A percentile compares a stretch with the other conserved stretches of the same genome.
phyloP scores from a whole-genome alignment of 2,888 invertebrate species.

The Esperia sulphurella region DNA sequence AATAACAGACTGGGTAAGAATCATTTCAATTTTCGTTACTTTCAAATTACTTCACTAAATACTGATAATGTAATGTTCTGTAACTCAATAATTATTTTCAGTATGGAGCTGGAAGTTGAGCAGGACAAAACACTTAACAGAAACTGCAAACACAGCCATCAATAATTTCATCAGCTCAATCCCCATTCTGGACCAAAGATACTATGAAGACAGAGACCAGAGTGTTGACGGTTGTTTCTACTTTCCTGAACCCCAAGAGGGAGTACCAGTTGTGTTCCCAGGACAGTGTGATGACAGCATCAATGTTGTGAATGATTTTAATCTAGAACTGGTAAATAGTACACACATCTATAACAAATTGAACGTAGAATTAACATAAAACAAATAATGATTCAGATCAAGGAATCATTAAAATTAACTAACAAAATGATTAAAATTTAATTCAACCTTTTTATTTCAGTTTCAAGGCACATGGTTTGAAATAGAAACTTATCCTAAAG shows the following conservation, averaged over 20 bases:
- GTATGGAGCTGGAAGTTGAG: constrained; percentile 59
- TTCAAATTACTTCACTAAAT: background rate
- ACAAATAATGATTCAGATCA: no score
- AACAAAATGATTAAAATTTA: no score
- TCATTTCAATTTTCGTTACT: background rate
- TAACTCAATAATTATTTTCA: constrained; percentile 24
- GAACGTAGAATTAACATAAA: no score
- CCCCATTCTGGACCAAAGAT: constrained; percentile 39
- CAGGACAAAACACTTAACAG: constrained; percentile 32
- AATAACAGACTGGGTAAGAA: constrained; percentile 43
- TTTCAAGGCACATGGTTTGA: constrained; percentile 53
- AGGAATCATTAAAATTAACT: no score
- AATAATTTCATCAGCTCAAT: constrained; percentile 27
- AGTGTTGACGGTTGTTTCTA: constrained; percentile 50
- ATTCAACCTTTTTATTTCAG: constrained; percentile 25
- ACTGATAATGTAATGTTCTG: no score
- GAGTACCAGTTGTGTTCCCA: constrained; percentile 45
- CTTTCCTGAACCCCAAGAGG: constrained; percentile 41
- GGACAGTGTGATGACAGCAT: constrained; percentile 51
- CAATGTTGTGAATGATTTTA: constrained; percentile 37
- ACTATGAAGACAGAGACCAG: constrained; percentile 38
- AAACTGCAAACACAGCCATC: constrained; percentile 22
- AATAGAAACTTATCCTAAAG: constrained; percentile 49
- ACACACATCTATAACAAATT: no score
- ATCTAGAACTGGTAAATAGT: constrained; percentile 28